Evolutionary conservation across 2,888 invertebrate species (phyloP).

Genomic region (Dryadula phaetusa): DNA sequence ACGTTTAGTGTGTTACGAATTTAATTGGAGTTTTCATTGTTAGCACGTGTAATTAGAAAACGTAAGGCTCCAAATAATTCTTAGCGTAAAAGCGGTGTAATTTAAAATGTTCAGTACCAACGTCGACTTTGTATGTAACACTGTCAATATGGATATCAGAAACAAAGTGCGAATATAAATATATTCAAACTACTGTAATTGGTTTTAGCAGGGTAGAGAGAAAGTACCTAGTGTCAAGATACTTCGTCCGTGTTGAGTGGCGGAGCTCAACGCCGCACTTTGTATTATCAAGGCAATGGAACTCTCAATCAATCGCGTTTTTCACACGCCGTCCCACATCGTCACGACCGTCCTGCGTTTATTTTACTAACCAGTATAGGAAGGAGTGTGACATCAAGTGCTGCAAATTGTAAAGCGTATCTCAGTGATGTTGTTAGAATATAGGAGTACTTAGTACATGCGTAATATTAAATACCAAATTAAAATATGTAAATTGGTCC

Average conservation of each 20-base stretch:
- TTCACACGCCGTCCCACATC: no score
- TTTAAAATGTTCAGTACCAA: constrained; percentile 52
- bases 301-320: no score
- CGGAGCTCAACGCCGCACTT: no score
- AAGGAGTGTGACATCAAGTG: no score
- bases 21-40: constrained; percentile 78
- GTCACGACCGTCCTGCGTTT: no score
- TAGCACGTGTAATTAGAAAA: constrained; percentile 74
- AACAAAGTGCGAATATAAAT: not conserved
- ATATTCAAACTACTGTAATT: not conserved
- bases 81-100: constrained; percentile 53
- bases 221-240: no score
- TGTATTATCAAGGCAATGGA: no score
- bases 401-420: not conserved
- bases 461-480: constrained; percentile 73
- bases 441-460: constrained; percentile 42
- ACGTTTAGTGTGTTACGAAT: constrained; percentile 66
- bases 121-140: constrained; percentile 25
- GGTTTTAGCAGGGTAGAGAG: no score
- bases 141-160: not conserved
- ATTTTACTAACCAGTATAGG: no score
- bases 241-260: no score
- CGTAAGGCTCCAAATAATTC: constrained; percentile 60
- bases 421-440: not conserved
- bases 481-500: constrained; percentile 84